phyloP scores from a whole-genome alignment of 2,113 vertebrate species.

The Thymallus thymallus region DNA sequence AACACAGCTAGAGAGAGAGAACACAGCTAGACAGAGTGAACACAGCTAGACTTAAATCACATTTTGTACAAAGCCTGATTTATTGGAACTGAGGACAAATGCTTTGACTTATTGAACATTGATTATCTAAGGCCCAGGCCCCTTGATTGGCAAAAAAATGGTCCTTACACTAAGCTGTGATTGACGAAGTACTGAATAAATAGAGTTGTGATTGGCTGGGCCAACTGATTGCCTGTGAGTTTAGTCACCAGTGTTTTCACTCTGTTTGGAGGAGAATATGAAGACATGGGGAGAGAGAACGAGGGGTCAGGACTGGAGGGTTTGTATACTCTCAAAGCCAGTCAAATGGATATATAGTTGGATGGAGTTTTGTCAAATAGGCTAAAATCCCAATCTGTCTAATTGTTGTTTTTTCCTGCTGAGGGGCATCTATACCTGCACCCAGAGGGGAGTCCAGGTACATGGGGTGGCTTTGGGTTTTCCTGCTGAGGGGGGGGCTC shows the following conservation, averaged over 20 bases:
- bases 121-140: neutral
- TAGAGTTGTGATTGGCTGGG: neutral
- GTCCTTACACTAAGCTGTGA: neutral
- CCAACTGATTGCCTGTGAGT: neutral
- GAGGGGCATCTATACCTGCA: neutral
- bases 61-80: neutral
- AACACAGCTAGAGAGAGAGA: too few species aligned
- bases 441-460: neutral
- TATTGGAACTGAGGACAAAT: neutral
- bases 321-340: neutral
- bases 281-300: neutral
- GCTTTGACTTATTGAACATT: neutral
- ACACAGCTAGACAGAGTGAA: too few species aligned
- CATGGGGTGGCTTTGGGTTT: too few species aligned
- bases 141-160: slow-evolving; percentile 9
- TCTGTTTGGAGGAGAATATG: too few species aligned
- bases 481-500: too few species aligned
- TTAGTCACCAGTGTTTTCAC: neutral
- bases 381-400: neutral
- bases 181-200: neutral
- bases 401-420: too few species aligned
- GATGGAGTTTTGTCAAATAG: too few species aligned
- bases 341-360: neutral
- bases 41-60: neutral
- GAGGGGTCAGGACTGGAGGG: neutral